These are phyloP conservation scores for Eupithecia centaureata DNA, from an alignment of 2,888 invertebrate genomes.

Conservation along the genomic window DNA sequence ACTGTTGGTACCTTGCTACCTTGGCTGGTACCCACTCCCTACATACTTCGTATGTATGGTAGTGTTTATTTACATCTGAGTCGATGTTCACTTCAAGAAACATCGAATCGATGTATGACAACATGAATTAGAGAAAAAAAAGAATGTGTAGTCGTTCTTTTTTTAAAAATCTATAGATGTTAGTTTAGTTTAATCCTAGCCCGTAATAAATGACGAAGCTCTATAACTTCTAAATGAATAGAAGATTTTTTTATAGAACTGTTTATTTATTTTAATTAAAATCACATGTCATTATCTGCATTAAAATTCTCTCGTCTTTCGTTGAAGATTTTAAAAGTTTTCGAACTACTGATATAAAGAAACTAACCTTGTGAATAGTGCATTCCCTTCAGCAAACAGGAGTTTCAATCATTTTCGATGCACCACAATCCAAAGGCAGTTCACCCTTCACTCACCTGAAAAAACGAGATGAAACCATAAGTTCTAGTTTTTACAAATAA, in stretches of 20 bases:
- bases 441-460: constrained; percentile 56
- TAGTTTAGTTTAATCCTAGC: too few relatives aligned
- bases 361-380: constrained; percentile 76
- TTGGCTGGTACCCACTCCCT: not conserved
- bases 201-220: too few relatives aligned
- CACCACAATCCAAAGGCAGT: constrained; percentile 37
- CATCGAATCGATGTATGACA: too few relatives aligned
- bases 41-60: not conserved
- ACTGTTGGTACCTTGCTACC: constrained; percentile 1
- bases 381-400: constrained; percentile 60
- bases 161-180: too few relatives aligned
- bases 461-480: constrained; percentile 37
- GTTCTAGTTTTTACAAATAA: not conserved
- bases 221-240: too few relatives aligned
- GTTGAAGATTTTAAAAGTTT: not conserved
- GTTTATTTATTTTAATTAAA: not conserved
- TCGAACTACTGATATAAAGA: not conserved
- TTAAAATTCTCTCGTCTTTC: not conserved
- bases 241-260: too few relatives aligned
- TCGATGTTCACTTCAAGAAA: too few relatives aligned
- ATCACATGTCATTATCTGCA: not conserved
- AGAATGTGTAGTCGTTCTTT: too few relatives aligned
- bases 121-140: too few relatives aligned
- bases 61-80: not conserved
- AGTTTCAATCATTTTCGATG: constrained; percentile 47